Base-by-base conservation (phyloP, 2,797 vertebrate species). In the Melopsittacus undulatus region DNA sequence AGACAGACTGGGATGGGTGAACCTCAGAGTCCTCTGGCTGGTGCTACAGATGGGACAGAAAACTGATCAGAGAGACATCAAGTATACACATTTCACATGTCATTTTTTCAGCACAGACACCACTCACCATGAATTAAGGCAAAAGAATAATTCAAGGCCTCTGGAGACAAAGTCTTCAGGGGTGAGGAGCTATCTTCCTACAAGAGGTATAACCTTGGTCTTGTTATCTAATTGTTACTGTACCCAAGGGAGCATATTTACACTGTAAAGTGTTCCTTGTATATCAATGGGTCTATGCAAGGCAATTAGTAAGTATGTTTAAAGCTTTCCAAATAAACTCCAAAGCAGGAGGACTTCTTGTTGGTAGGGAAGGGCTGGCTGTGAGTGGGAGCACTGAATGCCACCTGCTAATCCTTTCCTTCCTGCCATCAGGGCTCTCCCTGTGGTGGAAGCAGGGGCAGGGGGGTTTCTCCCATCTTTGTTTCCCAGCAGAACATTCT, bases 301-400 rank as follows among this genome's bases (percentile, higher is more conserved):
- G 70, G 66, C 83, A 90, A 57, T 69, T 24, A 51, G 52, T 34
- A 73, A 79, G 86, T 38, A 87, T 73, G 89, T 93, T 89, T 79
- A 79, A 90, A 82, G 67, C 78, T 87, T 94, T 92, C 51, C 92
- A 92, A 90, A 92, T 43, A 79, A 89, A 92, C 74, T 84, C 79
- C 77, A 90, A 83, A 92, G 84, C 59, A 46, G 72, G 34, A 93
- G 63, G 30, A 51, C 27, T 42, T 93, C 81, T 68, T 64, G 61
- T 67, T 21, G 38, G 67, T 32, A 84, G 59, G 90, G 77, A 95
- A 94, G 74, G 74, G 92, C 79, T 85, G 83, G 68, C 78, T 73
- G 5, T 0, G 1, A 73, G 68, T 36, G 72, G 70, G 72, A 96
- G 76, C 70, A 62, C 87, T 18, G 45, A 68, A 59, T 59, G 77